Evolutionary conservation across 2,797 vertebrate species (phyloP), one percentile per base, ranked within the genome.

Genomic region (Psittacula derbiana): DNA sequence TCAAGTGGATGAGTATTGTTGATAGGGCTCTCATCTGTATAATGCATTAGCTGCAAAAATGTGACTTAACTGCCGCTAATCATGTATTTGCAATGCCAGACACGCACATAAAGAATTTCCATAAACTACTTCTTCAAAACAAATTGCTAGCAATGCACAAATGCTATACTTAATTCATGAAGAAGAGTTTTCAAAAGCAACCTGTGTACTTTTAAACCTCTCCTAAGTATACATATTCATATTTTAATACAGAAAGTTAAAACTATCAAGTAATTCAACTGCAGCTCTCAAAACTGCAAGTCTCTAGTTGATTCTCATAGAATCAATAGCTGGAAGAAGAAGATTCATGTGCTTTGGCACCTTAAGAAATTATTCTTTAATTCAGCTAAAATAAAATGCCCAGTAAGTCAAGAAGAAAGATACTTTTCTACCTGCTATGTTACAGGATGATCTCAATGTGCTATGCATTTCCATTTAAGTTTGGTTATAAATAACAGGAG

Each of bases 1-100:
- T 60, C 72, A 65, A 94, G 41, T 93, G 74, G 92, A 79, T 87
- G 57, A 92, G 49, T 74, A 65, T 28, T 69, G 81, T 86, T 94
- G 79, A 69, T 81, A 72, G 60, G 33, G 53, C 2, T 53, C 80
- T 76, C 60, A 61, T 72, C 80, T 92, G 61, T 84, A 91, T 78
- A 86, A 74, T 11, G 38, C 52, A 92, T 94, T 62, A 79, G 38
- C 53, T 72, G 73, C 78, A 92, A 88, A 95, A 84, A 21, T 31
- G 33, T 71, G 13, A 86, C 84, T 93, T 73, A 81, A 81, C 90
- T 86, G 55, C 79, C 47, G 31, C 70, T 92, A 57, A 85, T 73
- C 38, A 75, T 75, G 84, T 94, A 47, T 91, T 86, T 92, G 74
- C 60, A 73, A 60, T 76, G 55, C 36, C 70, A 93, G 64, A 67